These are phyloP conservation scores for Sander lucioperca DNA, from an alignment of 2,113 vertebrate genomes.

Conservation along the genomic window DNA sequence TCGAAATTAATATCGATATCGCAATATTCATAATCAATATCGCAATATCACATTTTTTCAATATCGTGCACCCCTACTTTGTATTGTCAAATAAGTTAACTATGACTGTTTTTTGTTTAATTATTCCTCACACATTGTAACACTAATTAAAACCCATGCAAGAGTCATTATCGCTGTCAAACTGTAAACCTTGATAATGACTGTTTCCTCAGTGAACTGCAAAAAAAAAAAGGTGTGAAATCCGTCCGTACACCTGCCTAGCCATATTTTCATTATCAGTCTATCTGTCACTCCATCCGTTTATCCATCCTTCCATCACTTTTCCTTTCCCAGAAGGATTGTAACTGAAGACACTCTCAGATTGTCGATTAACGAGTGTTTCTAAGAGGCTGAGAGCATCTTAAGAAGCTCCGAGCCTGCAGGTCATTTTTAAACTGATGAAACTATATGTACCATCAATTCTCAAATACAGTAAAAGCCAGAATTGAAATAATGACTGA, in stretches of 20 bases:
- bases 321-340: background rate
- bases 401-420: background rate
- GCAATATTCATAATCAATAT: no score
- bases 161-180: constrained; percentile 64
- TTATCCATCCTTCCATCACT: background rate
- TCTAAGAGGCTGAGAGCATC: background rate
- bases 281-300: background rate
- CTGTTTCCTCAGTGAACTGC: constrained; percentile 53
- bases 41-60: no score
- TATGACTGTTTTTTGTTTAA: background rate
- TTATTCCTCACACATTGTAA: constrained; percentile 31
- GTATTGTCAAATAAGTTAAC: no score
- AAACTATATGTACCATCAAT: no score
- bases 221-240: constrained; percentile 46
- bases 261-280: constrained; percentile 1
- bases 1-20: no score
- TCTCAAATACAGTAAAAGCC: no score
- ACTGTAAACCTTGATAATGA: constrained; percentile 65
- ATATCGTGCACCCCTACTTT: no score
- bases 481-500: no score
- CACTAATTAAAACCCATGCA: constrained; percentile 61
- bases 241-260: constrained; percentile 24
- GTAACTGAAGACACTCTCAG: no score
- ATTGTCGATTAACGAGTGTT: background rate
- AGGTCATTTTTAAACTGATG: no score